phyloP scores from a whole-genome alignment of 2,888 invertebrate species.

The Gandaritis pyraliata region DNA sequence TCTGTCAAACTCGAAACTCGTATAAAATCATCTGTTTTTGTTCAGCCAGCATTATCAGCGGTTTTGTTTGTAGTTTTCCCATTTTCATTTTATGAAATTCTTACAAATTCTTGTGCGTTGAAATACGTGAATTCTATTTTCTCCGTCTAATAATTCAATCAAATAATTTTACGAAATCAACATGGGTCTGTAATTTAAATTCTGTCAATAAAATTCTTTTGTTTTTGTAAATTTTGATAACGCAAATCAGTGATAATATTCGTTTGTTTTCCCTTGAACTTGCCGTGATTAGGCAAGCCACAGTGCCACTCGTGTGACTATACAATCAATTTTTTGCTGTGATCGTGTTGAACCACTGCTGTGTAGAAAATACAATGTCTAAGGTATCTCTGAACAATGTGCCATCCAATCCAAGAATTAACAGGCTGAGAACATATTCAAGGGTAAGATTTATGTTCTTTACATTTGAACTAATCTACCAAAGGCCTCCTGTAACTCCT shows the following conservation, averaged over 20 bases:
- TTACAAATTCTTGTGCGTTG: no score
- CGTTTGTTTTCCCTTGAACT: conserved; percentile 63
- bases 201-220: conserved; percentile 60
- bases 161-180: conserved; percentile 29
- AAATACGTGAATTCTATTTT: background rate
- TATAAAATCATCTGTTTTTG: background rate
- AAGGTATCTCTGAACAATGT: conserved; percentile 79
- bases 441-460: conserved; percentile 66
- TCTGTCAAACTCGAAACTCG: conserved; percentile 46
- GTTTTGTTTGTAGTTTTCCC: no score
- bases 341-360: conserved; percentile 46
- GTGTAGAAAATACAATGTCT: conserved; percentile 62
- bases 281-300: conserved; percentile 55
- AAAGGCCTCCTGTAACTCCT: conserved; percentile 42
- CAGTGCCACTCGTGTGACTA: conserved; percentile 61
- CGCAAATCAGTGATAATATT: conserved; percentile 47
- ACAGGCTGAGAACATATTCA: conserved; percentile 75
- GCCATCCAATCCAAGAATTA: conserved; percentile 78
- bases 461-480: conserved; percentile 25
- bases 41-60: no score
- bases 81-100: no score
- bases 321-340: conserved; percentile 59
- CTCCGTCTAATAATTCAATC: background rate
- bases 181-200: conserved; percentile 57
- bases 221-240: conserved; percentile 52